These are phyloP conservation scores for Acanthurus lineatus DNA, from an alignment of 2,797 vertebrate species.

Conservation along the genomic window DNA sequence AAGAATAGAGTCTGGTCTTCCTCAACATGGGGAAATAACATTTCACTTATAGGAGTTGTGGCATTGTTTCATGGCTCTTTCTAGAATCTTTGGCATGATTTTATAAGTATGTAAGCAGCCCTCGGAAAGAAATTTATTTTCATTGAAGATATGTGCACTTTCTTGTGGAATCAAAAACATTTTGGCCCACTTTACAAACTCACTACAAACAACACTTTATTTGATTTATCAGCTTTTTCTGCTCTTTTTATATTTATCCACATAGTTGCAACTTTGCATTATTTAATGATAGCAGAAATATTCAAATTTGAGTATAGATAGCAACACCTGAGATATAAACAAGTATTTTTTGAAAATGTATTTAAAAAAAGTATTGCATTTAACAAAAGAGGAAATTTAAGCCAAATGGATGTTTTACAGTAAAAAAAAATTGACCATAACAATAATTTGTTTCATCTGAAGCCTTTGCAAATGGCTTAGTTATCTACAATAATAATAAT, in stretches of 20 bases:
- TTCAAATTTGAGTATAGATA: not conserved
- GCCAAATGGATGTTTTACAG: not conserved
- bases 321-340: not conserved
- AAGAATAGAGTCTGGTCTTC: constrained; percentile 56
- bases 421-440: too few relatives aligned
- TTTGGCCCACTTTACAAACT: not conserved
- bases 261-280: not conserved
- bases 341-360: too few relatives aligned
- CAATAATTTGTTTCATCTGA: not conserved
- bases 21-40: constrained; percentile 18
- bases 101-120: too few relatives aligned
- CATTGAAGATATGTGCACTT: not conserved
- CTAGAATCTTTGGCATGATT: not conserved
- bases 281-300: not conserved
- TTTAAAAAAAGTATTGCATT: not conserved
- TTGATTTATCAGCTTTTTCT: not conserved
- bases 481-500: not conserved
- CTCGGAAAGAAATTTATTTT: not conserved
- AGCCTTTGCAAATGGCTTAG: not conserved
- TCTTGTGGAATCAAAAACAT: not conserved
- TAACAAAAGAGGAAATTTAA: not conserved
- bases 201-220: not conserved
- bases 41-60: constrained; percentile 32
- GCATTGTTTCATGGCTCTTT: constrained; percentile 1
- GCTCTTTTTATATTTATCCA: not conserved